Evolutionary conservation across 2,888 invertebrate genomes (phyloP).

Genomic region (Agrotis puta): DNA sequence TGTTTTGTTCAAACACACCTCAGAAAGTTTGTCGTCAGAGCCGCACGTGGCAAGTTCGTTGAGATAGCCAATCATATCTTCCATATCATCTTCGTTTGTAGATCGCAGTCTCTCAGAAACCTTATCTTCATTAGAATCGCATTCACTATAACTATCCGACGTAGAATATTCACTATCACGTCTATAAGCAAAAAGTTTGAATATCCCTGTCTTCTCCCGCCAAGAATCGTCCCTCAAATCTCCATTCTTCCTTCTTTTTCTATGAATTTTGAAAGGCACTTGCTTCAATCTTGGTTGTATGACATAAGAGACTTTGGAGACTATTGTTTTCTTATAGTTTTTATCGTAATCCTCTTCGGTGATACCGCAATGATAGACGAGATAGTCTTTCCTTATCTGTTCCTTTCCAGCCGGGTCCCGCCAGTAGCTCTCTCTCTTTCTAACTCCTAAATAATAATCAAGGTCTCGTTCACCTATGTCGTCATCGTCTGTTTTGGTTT

Average conservation of each 20-base stretch:
- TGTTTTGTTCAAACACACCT: slow-evolving; percentile 46
- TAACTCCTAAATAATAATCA: slow-evolving; percentile 86
- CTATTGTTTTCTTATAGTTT: slow-evolving; percentile 73
- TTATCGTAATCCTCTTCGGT: slow-evolving; percentile 85
- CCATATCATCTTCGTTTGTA: slow-evolving; percentile 61
- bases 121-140: slow-evolving; percentile 78
- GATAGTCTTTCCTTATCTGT: slow-evolving; percentile 85
- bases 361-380: slow-evolving; percentile 85
- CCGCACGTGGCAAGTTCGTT: slow-evolving; percentile 65
- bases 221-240: slow-evolving; percentile 81
- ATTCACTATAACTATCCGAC: slow-evolving; percentile 88
- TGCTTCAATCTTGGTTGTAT: slow-evolving; percentile 82
- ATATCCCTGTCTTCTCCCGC: slow-evolving; percentile 83
- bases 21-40: slow-evolving; percentile 34
- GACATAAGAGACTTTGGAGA: slow-evolving; percentile 71
- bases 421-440: slow-evolving; percentile 85
- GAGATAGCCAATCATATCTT: slow-evolving; percentile 68
- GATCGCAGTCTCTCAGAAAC: slow-evolving; percentile 53
- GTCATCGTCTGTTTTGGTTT: slow-evolving; percentile 69
- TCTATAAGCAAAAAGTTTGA: slow-evolving; percentile 82
- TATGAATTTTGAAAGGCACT: slow-evolving; percentile 87
- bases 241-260: slow-evolving; percentile 74
- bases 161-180: slow-evolving; percentile 84
- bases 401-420: slow-evolving; percentile 84
- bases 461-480: slow-evolving; percentile 84